Evolutionary conservation across 2,113 vertebrate genomes (phyloP).

Genomic region (Nothobranchius furzeri): DNA sequence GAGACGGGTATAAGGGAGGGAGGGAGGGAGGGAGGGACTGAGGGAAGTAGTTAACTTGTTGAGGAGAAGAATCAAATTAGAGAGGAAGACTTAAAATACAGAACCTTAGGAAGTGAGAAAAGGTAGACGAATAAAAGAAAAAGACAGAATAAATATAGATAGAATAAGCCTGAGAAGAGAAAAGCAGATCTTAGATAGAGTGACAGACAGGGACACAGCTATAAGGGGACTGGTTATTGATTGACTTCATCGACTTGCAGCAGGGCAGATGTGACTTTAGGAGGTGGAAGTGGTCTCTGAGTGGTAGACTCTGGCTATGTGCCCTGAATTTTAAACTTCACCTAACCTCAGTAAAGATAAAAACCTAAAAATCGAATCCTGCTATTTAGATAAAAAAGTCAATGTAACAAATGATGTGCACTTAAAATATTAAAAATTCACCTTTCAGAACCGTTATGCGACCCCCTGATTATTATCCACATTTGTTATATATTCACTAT

Average conservation of each 20-base stretch:
- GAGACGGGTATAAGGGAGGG: slow-evolving; percentile 41
- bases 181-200: slow-evolving; percentile 53
- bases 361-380: slow-evolving; percentile 12
- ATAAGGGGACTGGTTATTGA: slow-evolving; percentile 68
- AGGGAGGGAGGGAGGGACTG: slow-evolving; percentile 39
- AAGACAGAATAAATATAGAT: slow-evolving; percentile 62
- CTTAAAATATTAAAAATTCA: slow-evolving; percentile 9
- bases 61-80: slow-evolving; percentile 66
- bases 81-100: slow-evolving; percentile 66
- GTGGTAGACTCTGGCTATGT: slow-evolving; percentile 21
- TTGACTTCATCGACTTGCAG: slow-evolving; percentile 64
- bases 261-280: slow-evolving; percentile 54
- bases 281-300: slow-evolving; percentile 34
- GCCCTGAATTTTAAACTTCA: slow-evolving; percentile 20
- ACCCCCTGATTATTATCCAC: no score
- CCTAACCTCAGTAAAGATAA: background rate
- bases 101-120: slow-evolving; percentile 57
- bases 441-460: background rate
- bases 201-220: slow-evolving; percentile 61
- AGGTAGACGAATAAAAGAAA: slow-evolving; percentile 41
- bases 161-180: slow-evolving; percentile 59
- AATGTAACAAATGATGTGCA: background rate
- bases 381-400: background rate
- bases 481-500: background rate
- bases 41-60: slow-evolving; percentile 48